Base-by-base conservation (phyloP, 2,888 invertebrate species). In the Stenurella melanura region DNA sequence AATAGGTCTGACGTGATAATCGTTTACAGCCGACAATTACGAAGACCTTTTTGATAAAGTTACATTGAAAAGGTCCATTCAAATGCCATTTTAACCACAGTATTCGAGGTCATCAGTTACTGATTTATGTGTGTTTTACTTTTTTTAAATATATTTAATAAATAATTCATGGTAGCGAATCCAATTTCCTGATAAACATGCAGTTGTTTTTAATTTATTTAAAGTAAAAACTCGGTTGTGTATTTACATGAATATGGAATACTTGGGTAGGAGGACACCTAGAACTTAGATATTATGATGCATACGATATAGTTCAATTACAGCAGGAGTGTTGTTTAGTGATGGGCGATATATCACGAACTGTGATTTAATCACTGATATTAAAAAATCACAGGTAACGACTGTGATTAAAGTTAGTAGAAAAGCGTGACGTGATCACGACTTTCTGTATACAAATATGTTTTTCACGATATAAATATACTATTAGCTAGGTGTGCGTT, bases 11-110 rank as follows among this genome's bases (percentile, higher is more conserved):
- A 50, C 50, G 12, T 6, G n/a, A 6, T 50, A 50, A 50, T 50
- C 50, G 50, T n/a, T 50, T n/a, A n/a, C 50, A 50, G 50, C n/a
- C 50, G 4, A n/a, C 50, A 50, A 50, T 50, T n/a, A 50, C 50
- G 50, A n/a, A n/a, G n/a, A 15, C 50, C n/a, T 50, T 50, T 50
- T 50, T 50, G 50, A 50, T 50, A 50, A 50, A 50, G 50, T 50
- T 50, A n/a, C 50, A 50, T 50, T 50, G 50, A 50, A 50, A 50
- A 50, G 50, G n/a, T 7, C 50, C n/a, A 50, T 50, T 50, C 50
- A 50, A 50, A 50, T n/a, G 50, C n/a, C 50, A 50, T 50, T 50
- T 50, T 50, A 50, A 50, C 50, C n/a, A 50, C n/a, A 50, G n/a
- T 50, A n/a, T n/a, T 6, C 50, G 50, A 50, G 50, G 50, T 50